A percentile compares a stretch with the other conserved stretches of the same genome.
Evolutionary conservation across 37 sponge, comb jelly and placozoan genomes (phyloP).

Genomic region (Spongilla lacustris): DNA sequence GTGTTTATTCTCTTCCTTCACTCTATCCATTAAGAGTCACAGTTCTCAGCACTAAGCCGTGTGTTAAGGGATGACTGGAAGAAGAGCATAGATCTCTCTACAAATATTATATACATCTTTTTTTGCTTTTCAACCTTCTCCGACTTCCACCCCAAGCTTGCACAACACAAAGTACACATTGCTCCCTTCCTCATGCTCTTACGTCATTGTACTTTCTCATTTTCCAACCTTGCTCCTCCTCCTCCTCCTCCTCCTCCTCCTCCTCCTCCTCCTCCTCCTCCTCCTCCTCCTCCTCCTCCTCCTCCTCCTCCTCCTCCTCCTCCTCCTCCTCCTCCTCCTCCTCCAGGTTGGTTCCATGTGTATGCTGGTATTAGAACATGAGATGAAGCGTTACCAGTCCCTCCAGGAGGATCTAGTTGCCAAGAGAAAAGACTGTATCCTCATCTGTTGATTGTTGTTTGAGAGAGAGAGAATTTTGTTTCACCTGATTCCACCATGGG

Average conservation of each 20-base stretch:
- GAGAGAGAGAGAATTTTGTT: too few species aligned
- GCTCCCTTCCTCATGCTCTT: not conserved
- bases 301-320: not conserved
- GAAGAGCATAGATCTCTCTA: constrained; percentile 89
- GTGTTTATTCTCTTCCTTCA: not conserved
- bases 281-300: not conserved
- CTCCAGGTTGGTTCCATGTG: constrained; percentile 85
- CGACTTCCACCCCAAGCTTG: constrained; percentile 82
- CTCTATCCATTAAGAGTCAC: constrained; percentile 57
- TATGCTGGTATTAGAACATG: constrained; percentile 85
- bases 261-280: not conserved
- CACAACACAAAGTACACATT: constrained; percentile 75
- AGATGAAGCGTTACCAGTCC: constrained; percentile 74
- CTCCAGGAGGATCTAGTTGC: constrained; percentile 70
- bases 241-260: not conserved
- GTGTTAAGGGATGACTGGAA: constrained; percentile 97
- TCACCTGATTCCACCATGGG: too few species aligned
- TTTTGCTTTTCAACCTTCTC: constrained; percentile 97
- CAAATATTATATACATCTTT: constrained; percentile 95
- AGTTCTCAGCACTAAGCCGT: constrained; percentile 88
- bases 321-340: not conserved
- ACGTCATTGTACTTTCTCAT: not conserved
- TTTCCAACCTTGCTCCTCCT: not conserved
- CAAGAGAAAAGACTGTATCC: constrained; percentile 67
- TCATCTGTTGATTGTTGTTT: too few species aligned